phyloP scores from a whole-genome alignment of 1,140 invertebrate genomes.

The Cardiocondyla obscurior region DNA sequence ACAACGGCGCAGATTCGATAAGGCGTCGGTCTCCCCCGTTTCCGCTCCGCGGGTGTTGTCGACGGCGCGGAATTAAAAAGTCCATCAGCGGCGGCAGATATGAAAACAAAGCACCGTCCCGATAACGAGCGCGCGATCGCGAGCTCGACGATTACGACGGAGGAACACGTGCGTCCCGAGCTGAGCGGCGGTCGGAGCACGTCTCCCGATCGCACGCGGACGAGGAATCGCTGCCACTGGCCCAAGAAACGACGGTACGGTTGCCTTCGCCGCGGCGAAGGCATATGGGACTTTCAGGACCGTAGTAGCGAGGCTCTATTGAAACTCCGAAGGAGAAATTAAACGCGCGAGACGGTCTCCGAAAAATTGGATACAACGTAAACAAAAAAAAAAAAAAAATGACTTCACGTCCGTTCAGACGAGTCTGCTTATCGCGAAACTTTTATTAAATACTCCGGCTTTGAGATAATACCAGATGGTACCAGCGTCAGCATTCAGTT shows the following conservation, averaged over 20 bases:
- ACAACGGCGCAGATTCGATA: constrained; percentile 31
- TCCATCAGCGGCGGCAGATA: constrained; percentile 16
- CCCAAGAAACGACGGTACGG: constrained; percentile 77
- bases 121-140: background rate
- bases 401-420: too few species aligned
- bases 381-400: too few species aligned
- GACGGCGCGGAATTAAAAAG: constrained; percentile 39
- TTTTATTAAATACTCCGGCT: background rate
- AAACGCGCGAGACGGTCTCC: background rate
- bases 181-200: constrained; percentile 64
- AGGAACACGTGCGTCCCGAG: constrained; percentile 65
- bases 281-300: constrained; percentile 79
- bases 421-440: background rate
- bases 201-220: constrained; percentile 74
- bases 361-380: background rate
- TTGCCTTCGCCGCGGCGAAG: constrained; percentile 73
- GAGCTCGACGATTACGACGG: background rate
- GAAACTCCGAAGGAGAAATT: background rate
- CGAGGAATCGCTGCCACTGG: constrained; percentile 79
- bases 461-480: too few species aligned
- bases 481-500: background rate
- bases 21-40: background rate
- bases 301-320: constrained; percentile 63
- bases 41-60: background rate
- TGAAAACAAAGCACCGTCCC: background rate